Percentiles rank a stretch among this genome's conserved stretches.
Evolutionary conservation across 2,113 vertebrate species (phyloP).

Genomic region (Edolisoma coerulescens): DNA sequence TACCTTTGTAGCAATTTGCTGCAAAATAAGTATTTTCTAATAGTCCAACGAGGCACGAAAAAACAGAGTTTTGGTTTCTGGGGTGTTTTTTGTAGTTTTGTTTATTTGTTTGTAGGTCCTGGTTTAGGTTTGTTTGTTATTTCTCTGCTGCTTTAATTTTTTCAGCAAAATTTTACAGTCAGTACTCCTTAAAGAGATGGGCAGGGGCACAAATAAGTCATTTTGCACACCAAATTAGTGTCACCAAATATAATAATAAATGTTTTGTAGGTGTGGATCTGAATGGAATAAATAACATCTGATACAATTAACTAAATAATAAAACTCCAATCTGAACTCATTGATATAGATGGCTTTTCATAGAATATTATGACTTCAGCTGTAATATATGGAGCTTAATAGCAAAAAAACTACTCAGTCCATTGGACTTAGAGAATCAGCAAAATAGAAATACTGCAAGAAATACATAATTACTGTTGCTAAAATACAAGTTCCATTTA

Average conservation of each 20-base stretch:
- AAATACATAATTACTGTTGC: neutral
- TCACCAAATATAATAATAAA: neutral
- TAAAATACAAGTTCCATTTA: neutral
- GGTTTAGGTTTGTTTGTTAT: neutral
- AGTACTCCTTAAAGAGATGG: neutral
- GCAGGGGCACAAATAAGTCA: neutral
- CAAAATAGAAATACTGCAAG: neutral
- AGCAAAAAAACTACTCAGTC: neutral
- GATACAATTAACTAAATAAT: neutral
- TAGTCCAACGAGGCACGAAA: neutral
- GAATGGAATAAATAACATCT: neutral
- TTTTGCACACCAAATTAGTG: neutral
- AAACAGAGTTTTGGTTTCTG: rapidly evolving
- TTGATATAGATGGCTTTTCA: neutral
- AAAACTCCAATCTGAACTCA: neutral
- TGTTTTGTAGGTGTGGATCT: neutral
- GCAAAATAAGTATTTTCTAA: neutral
- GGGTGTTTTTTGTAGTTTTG: neutral
- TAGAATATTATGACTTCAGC: neutral
- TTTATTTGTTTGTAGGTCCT: neutral
- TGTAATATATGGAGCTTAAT: neutral
- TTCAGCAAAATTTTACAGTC: neutral
- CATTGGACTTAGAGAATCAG: neutral
- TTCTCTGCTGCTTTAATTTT: neutral
- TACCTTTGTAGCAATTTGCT: neutral